A percentile compares a stretch with the other conserved stretches of the same genome.
phyloP scores from a whole-genome alignment of 2,797 vertebrate species.

The Halcyon leucocephala region DNA sequence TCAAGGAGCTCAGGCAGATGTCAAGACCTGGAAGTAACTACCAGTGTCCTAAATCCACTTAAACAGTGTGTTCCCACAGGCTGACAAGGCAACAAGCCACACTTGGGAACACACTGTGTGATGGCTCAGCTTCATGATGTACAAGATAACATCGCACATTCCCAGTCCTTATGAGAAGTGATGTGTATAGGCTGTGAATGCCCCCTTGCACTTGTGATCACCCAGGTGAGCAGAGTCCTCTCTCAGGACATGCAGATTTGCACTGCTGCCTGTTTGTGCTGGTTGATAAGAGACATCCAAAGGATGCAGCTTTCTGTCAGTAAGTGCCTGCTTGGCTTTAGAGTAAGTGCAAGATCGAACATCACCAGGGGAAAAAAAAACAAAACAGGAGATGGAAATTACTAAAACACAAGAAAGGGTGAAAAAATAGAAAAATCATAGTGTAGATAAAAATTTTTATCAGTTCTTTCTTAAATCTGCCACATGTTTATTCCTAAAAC shows the following conservation, averaged over 20 bases:
- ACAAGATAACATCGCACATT: not conserved
- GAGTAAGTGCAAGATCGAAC: not conserved
- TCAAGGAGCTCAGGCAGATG: not conserved
- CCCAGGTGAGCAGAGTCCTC: not conserved
- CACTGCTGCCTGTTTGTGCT: not conserved
- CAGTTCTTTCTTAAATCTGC: not conserved
- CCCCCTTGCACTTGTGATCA: not conserved
- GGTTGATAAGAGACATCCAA: not conserved
- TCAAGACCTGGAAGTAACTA: not conserved
- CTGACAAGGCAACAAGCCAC: not conserved
- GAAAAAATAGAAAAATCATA: not conserved
- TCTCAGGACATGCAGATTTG: not conserved
- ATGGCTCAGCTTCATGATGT: not conserved
- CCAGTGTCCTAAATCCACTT: not conserved
- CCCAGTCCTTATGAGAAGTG: not conserved
- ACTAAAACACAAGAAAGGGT: not conserved
- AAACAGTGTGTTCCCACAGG: not conserved
- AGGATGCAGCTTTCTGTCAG: not conserved
- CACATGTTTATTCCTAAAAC: not conserved
- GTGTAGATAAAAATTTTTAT: not conserved
- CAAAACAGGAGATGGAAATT: not conserved
- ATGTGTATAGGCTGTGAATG: not conserved
- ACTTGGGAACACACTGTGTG: not conserved
- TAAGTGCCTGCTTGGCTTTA: not conserved
- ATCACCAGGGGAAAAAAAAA: not conserved